Evolutionary conservation across 2,113 vertebrate species (phyloP).

Genomic region (Triplophysa dalaica): DNA sequence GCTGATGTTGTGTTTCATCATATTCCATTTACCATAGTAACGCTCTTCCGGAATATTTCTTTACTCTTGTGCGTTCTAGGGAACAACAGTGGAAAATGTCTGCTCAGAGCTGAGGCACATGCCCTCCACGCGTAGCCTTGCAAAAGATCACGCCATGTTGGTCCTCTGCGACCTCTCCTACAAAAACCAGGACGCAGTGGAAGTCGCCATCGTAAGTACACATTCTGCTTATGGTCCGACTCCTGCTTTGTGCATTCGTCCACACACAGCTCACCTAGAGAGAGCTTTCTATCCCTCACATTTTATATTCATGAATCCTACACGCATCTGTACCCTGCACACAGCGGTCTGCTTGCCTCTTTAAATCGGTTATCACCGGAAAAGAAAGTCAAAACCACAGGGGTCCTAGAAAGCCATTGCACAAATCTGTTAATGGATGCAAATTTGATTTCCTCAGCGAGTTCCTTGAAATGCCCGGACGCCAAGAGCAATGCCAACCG

Average conservation of each 20-base stretch:
- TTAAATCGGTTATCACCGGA: slow-evolving; percentile 9
- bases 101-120: slow-evolving; percentile 91
- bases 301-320: slow-evolving; percentile 23
- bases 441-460: slow-evolving; percentile 38
- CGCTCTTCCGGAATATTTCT: not conserved
- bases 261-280: not conserved
- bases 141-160: slow-evolving; percentile 81
- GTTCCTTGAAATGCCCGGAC: slow-evolving; percentile 25
- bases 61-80: slow-evolving; percentile 68
- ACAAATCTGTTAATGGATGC: slow-evolving; percentile 27
- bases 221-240: not conserved
- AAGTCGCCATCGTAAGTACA: slow-evolving; percentile 90
- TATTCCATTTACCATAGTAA: not conserved
- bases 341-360: not conserved
- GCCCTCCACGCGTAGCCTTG: slow-evolving; percentile 78
- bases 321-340: not conserved
- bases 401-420: not conserved
- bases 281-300: not conserved
- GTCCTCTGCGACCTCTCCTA: slow-evolving; percentile 86
- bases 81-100: slow-evolving; percentile 89
- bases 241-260: not conserved
- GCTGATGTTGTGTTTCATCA: not conserved
- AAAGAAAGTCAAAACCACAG: slow-evolving; percentile 21
- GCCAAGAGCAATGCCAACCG: slow-evolving; percentile 18
- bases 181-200: slow-evolving; percentile 80